Conservation (phyloP, 2,113 vertebrate species). For the Pseudorasbora parva region DNA sequence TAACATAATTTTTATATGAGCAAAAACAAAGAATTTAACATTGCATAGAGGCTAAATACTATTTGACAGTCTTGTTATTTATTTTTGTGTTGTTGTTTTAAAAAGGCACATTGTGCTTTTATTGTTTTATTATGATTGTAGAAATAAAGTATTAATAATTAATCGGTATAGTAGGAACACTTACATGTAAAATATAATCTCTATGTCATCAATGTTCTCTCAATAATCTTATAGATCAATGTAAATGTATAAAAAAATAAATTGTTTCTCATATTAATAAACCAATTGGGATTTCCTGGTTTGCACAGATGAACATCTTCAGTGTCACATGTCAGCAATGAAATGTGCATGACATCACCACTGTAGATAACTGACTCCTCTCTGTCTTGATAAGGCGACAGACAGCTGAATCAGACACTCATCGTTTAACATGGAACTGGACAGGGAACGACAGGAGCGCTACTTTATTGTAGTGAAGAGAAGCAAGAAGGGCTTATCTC, state of each 20-base stretch:
- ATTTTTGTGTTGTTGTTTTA: too few relatives aligned
- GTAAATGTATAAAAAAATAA: background rate
- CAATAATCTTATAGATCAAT: background rate
- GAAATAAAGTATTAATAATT: background rate
- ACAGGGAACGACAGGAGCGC: conserved; percentile 52
- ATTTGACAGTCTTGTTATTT: too few relatives aligned
- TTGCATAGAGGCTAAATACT: too few relatives aligned
- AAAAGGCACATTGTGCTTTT: too few relatives aligned
- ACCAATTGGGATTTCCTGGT: background rate
- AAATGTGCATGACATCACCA: conserved; percentile 36
- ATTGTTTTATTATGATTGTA: too few relatives aligned
- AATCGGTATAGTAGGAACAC: background rate
- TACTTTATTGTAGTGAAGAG: conserved; percentile 75
- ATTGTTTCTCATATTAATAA: background rate
- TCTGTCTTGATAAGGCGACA: conserved; percentile 2
- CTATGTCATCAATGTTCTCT: background rate
- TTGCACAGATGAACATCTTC: background rate
- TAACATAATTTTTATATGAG: too few relatives aligned
- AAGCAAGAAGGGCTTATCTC: conserved; percentile 68
- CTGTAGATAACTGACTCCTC: background rate
- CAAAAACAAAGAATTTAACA: too few relatives aligned
- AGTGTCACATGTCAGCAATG: background rate
- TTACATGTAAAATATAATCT: background rate
- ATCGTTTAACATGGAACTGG: conserved; percentile 56
- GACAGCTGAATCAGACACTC: background rate